Evolutionary conservation across 2,113 vertebrate genomes (phyloP).

Genomic region (Epinephelus fuscoguttatus): DNA sequence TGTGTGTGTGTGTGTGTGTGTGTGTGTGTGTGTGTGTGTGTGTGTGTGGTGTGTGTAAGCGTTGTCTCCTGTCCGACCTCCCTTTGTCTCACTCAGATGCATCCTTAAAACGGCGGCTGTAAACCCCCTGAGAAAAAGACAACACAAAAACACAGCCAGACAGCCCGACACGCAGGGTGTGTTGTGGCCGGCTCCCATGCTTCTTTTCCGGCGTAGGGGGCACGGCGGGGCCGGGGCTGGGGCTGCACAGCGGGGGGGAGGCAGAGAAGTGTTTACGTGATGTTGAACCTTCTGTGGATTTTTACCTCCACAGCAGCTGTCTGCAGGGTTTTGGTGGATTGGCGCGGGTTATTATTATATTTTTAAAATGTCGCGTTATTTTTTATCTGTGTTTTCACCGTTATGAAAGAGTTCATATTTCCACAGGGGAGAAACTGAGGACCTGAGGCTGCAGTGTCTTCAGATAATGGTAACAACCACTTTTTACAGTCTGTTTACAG

Average conservation of each 20-base stretch:
- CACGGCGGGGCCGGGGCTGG: slow-evolving; percentile 8
- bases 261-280: slow-evolving; percentile 6
- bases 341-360: background rate
- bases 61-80: slow-evolving; percentile 63
- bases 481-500: slow-evolving; percentile 60
- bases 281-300: background rate
- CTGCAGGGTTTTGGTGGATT: background rate
- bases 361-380: background rate
- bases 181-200: slow-evolving; percentile 77
- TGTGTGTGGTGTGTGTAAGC: slow-evolving; percentile 46
- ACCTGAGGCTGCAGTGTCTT: slow-evolving; percentile 28
- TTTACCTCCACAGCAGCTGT: background rate
- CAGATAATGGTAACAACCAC: slow-evolving; percentile 40
- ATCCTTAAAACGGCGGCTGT: slow-evolving; percentile 67
- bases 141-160: slow-evolving; percentile 56
- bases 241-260: background rate
- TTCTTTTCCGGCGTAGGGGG: slow-evolving; percentile 74
- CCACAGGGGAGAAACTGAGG: slow-evolving; percentile 27
- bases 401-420: background rate
- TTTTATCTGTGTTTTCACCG: background rate
- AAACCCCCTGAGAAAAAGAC: background rate
- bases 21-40: slow-evolving; percentile 39
- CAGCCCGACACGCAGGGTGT: slow-evolving; percentile 84
- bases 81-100: slow-evolving; percentile 86
- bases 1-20: slow-evolving; percentile 45